phyloP scores from a whole-genome alignment of 2,888 invertebrate species.

The Colletes collaris region DNA sequence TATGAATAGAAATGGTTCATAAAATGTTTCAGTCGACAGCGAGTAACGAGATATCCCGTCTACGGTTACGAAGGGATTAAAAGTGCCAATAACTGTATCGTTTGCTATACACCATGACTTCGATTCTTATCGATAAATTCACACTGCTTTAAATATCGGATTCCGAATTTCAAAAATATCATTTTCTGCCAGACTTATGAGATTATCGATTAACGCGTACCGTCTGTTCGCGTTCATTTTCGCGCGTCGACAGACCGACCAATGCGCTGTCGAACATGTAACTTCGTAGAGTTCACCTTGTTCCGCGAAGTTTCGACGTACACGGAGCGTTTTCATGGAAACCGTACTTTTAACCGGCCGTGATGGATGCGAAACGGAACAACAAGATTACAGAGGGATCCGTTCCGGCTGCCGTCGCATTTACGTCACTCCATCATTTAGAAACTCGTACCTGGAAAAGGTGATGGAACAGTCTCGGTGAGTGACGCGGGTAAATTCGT shows the following conservation, averaged over 20 bases:
- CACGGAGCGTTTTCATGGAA: background rate
- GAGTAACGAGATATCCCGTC: too few relatives aligned
- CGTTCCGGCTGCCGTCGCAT: constrained; percentile 9
- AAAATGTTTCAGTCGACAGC: too few relatives aligned
- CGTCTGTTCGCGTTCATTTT: background rate
- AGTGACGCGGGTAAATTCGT: constrained; percentile 34
- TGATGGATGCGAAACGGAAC: constrained; percentile 51
- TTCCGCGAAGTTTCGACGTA: background rate
- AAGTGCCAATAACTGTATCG: too few relatives aligned
- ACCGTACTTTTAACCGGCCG: constrained; percentile 24
- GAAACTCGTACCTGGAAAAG: constrained; percentile 22
- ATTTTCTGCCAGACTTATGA: too few relatives aligned
- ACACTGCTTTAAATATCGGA: too few relatives aligned
- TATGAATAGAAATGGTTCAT: too few relatives aligned
- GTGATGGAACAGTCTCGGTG: constrained; percentile 33
- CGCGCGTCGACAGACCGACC: background rate
- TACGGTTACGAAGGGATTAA: too few relatives aligned
- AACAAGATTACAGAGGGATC: constrained; percentile 44
- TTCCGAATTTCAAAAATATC: too few relatives aligned
- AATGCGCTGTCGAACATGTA: constrained; percentile 22
- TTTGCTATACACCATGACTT: too few relatives aligned
- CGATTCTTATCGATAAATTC: too few relatives aligned
- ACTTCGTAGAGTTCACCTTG: background rate
- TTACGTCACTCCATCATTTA: constrained; percentile 43
- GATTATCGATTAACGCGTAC: background rate